Percentiles rank a stretch among this genome's conserved stretches.
Conservation (phyloP, 2,888 invertebrate species). For the Drosophila silvestris region DNA sequence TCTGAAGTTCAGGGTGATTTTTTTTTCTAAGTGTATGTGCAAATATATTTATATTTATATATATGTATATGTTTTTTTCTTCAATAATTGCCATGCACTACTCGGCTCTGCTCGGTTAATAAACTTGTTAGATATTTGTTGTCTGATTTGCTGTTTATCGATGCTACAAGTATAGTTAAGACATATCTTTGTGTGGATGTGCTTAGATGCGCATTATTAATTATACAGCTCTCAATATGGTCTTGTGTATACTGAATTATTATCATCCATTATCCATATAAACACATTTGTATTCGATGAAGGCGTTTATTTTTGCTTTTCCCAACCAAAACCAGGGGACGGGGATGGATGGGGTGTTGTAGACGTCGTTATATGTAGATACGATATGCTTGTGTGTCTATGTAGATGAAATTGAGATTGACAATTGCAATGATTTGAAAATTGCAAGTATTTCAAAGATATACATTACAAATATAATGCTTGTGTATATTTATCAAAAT, state of each 20-base stretch:
- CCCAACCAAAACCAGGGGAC: background rate
- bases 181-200: conserved; percentile 17
- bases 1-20: background rate
- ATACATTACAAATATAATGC: background rate
- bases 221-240: conserved; percentile 43
- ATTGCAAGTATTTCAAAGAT: background rate
- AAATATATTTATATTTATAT: background rate
- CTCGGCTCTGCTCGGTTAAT: conserved; percentile 5
- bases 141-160: conserved; percentile 23
- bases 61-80: background rate
- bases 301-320: conserved; percentile 49
- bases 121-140: conserved; percentile 17
- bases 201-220: conserved; percentile 49
- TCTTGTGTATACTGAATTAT: conserved; percentile 21
- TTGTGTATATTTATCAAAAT: background rate
- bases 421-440: background rate
- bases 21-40: background rate
- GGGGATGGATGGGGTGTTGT: background rate
- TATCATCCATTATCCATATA: conserved; percentile 16
- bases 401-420: background rate
- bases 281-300: conserved; percentile 36
- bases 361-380: background rate
- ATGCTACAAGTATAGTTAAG: conserved; percentile 36
- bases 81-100: background rate
- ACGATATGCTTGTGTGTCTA: background rate